Percentiles rank a stretch among this genome's conserved stretches.
phyloP scores from a whole-genome alignment of 2,113 vertebrate genomes.

The Caranx melampygus region DNA sequence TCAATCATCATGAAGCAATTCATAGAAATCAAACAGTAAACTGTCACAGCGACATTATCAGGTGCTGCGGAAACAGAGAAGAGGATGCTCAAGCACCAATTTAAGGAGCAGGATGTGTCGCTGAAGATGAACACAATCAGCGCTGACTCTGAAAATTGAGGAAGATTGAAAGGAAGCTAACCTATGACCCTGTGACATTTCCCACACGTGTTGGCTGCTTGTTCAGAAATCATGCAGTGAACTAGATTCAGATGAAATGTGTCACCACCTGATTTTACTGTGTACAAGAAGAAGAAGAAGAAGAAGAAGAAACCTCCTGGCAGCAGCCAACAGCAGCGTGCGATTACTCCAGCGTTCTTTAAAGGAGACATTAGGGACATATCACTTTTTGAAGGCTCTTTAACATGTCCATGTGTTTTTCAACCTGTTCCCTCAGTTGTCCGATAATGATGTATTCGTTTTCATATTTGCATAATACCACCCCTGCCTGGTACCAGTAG shows the following conservation, averaged over 20 bases:
- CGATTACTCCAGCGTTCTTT: background rate
- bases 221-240: slow-evolving; percentile 11
- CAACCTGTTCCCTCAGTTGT: too few species aligned
- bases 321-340: background rate
- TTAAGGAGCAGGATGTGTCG: slow-evolving; percentile 54
- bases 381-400: too few species aligned
- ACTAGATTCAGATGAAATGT: slow-evolving; percentile 4
- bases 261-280: too few species aligned
- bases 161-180: slow-evolving; percentile 28
- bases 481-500: too few species aligned
- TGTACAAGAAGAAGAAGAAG: background rate
- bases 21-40: slow-evolving; percentile 70
- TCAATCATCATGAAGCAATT: slow-evolving; percentile 72
- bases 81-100: slow-evolving; percentile 62
- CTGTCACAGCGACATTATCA: slow-evolving; percentile 73
- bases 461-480: too few species aligned
- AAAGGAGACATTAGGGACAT: background rate
- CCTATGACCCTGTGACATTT: slow-evolving; percentile 28
- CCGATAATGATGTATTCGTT: too few species aligned
- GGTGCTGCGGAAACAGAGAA: slow-evolving; percentile 58
- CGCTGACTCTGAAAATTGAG: slow-evolving; percentile 47
- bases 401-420: too few species aligned
- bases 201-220: slow-evolving; percentile 7
- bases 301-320: background rate
- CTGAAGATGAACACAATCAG: slow-evolving; percentile 52